Base-by-base conservation (phyloP, 35 echinoderm and acorn worm genomes). In the Patiria miniata region DNA sequence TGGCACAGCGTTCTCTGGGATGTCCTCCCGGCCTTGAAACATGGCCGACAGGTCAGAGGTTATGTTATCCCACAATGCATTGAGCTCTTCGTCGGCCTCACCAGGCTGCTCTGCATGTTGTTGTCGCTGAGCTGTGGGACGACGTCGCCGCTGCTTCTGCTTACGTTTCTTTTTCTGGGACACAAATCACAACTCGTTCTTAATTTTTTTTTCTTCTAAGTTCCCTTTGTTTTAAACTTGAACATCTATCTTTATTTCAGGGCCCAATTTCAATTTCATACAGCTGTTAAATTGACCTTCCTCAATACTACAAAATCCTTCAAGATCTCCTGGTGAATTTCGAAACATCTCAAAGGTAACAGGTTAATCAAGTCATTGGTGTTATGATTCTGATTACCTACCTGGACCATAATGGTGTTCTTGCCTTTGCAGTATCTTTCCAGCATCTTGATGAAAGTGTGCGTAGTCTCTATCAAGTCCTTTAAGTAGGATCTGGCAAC, bases 381-480 rank as follows among this genome's bases (percentile, higher is more conserved):
- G 42, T 12, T 6, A 12, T 4, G 4, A 6, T 47, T 47, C 42
- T 6, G 42, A 33, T 3, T 50, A 55, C 52, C 81, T 79, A 93
- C 95, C 91, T 99, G 96, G 1, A 99, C 96, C 28, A 99, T 83
- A 44, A 94, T 77, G 4, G 53, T 99, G 22, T 73, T 92, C 83
- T 87, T 99, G 21, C 90, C 83, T 51, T 92, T 94, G 78, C 89
- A 85, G 78, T 92, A 95, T 54, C 78, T 88, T 51, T 95, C 92
- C 77, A 99, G 36, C 96, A 99, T 99, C 83, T 99, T 99, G n/a
- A 99, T 30, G 44, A 92, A 95, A 19, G 94, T 57, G 81, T 99
- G 95, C 15, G 89, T 87, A 16, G 92, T 95, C 61, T 99, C 96
- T 16, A 99, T 68, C 68, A 99, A 50, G 69, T 98, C 96, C 77